Conservation (phyloP, 2,888 invertebrate genomes). For the Octonoba sinensis region DNA sequence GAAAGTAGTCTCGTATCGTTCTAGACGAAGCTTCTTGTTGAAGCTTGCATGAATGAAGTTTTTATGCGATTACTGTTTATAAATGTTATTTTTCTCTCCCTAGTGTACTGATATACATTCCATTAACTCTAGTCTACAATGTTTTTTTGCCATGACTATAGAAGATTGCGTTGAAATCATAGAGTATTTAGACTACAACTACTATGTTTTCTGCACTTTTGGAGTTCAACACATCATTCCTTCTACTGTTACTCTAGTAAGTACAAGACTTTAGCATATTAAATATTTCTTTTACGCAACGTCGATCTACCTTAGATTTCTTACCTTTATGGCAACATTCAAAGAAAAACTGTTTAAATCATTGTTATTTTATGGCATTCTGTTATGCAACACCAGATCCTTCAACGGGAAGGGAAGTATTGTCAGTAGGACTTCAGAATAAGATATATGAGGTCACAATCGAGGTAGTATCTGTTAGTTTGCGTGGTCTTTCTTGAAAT, state of each 20-base stretch:
- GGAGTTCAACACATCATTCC: conserved; percentile 50
- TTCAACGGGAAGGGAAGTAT: too few relatives aligned
- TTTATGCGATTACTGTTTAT: too few relatives aligned
- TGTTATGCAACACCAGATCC: too few relatives aligned
- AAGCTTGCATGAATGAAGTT: too few relatives aligned
- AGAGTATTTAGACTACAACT: conserved; percentile 71
- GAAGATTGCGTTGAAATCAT: conserved; percentile 71
- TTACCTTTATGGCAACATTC: too few relatives aligned
- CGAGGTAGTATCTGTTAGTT: too few relatives aligned
- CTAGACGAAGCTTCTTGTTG: too few relatives aligned
- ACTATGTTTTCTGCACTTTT: conserved; percentile 71
- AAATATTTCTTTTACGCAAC: not conserved
- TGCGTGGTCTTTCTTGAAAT: too few relatives aligned
- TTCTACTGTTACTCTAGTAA: conserved; percentile 69
- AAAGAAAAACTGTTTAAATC: too few relatives aligned
- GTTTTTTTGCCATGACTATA: conserved; percentile 70
- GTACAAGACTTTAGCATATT: conserved; percentile 58
- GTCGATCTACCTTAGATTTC: not conserved
- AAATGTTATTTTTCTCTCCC: not conserved
- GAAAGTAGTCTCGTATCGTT: too few relatives aligned
- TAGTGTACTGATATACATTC: conserved; percentile 62
- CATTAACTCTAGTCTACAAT: conserved; percentile 65
- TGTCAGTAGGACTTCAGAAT: too few relatives aligned
- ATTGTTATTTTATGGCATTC: not conserved
- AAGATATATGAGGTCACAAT: too few relatives aligned